Percentiles rank a stretch among this genome's conserved stretches.
Evolutionary conservation across 2,113 vertebrate species (phyloP).

Genomic region (rat (Rattus norvegicus)): GRCr8 NC_086039.1:40152501-40153000

Average conservation of each 20-base stretch:
- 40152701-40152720: too few relatives aligned
- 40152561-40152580: too few relatives aligned
- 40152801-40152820: constrained; percentile 45
- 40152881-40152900: background rate
- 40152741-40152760: background rate
- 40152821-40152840: constrained; percentile 9
- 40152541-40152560: too few relatives aligned
- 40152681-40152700: too few relatives aligned
- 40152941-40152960: background rate
- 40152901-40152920: constrained; percentile 46
- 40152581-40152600: too few relatives aligned
- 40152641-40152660: too few relatives aligned
- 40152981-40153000: constrained; percentile 1
- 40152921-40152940: background rate
- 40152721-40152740: too few relatives aligned
- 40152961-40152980: constrained; percentile 5
- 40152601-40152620: too few relatives aligned
- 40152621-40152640: too few relatives aligned
- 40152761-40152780: background rate
- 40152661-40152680: too few relatives aligned
- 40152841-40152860: constrained; percentile 39
- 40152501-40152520: too few relatives aligned
- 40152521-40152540: too few relatives aligned
- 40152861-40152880: constrained; percentile 35
- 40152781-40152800: constrained; percentile 18